Evolutionary conservation across 2,797 vertebrate species (phyloP).

Genomic region (Pseudocheirus occidentalis): DNA sequence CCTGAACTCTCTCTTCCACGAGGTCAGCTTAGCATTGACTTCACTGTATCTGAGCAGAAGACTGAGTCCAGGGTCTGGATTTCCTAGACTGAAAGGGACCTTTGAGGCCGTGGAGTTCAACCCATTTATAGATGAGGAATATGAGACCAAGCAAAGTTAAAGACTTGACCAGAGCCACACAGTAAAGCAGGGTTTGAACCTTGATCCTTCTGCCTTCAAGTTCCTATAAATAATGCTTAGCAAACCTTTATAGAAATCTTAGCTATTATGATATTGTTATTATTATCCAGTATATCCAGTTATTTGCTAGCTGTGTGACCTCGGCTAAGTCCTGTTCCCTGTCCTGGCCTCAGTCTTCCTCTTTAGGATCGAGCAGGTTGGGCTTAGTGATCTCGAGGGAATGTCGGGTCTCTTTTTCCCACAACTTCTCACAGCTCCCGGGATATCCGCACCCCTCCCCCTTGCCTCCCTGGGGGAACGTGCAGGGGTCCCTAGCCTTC

Average conservation of each 20-base stretch:
- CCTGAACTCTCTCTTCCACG: not conserved
- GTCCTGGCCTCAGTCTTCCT: not conserved
- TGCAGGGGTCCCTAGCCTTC: slow-evolving; percentile 33
- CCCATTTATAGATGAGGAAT: not conserved
- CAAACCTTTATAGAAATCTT: not conserved
- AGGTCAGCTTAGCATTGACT: not conserved
- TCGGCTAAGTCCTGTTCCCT: not conserved
- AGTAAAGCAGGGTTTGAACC: not conserved
- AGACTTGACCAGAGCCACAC: not conserved
- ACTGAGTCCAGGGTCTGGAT: not conserved
- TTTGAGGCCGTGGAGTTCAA: not conserved
- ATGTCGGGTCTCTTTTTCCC: not conserved
- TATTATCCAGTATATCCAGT: not conserved
- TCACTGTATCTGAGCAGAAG: not conserved
- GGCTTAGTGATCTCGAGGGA: not conserved
- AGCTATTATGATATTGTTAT: not conserved
- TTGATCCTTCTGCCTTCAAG: not conserved
- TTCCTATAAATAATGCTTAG: not conserved
- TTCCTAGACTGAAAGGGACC: not conserved
- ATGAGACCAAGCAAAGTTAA: not conserved
- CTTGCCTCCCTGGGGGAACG: not conserved
- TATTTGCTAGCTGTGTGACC: not conserved
- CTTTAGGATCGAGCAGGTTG: not conserved
- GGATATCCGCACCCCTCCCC: not conserved
- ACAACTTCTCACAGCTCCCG: not conserved